phyloP scores from a whole-genome alignment of 2,888 invertebrate genomes.

The Caenorhabditis zanzibari region DNA sequence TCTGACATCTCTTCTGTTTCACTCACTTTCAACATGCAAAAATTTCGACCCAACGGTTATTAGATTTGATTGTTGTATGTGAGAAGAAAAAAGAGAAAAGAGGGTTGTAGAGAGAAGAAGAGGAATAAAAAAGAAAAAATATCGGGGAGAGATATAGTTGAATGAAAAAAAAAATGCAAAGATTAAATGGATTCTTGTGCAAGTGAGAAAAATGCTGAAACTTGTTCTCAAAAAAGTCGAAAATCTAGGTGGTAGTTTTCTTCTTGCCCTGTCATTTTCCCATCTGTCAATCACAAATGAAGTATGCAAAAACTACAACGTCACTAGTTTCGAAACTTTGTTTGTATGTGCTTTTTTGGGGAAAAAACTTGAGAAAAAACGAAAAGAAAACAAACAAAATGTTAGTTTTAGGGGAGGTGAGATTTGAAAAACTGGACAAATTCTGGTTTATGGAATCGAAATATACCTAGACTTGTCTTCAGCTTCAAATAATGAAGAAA shows the following conservation, averaged over 20 bases:
- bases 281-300: conserved; percentile 32
- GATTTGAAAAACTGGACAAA: no score
- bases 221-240: background rate
- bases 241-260: conserved; percentile 28
- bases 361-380: conserved; percentile 3
- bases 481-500: no score
- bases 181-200: conserved; percentile 10
- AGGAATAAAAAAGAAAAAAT: conserved; percentile 17
- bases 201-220: no score
- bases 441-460: no score
- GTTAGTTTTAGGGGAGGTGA: no score
- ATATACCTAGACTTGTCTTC: no score
- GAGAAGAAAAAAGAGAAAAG: conserved; percentile 39
- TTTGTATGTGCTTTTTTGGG: conserved; percentile 3
- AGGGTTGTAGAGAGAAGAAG: conserved; percentile 14
- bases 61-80: conserved; percentile 64
- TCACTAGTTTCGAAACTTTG: conserved; percentile 11
- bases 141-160: conserved; percentile 17
- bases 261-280: conserved; percentile 2
- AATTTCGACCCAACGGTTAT: conserved; percentile 63
- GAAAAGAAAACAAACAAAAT: background rate
- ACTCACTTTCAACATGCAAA: conserved; percentile 34
- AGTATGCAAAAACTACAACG: conserved; percentile 26
- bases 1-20: conserved; percentile 32
- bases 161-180: conserved; percentile 2